Base-by-base conservation (phyloP, 2,113 vertebrate species). In the Corythornis vintsioides region DNA sequence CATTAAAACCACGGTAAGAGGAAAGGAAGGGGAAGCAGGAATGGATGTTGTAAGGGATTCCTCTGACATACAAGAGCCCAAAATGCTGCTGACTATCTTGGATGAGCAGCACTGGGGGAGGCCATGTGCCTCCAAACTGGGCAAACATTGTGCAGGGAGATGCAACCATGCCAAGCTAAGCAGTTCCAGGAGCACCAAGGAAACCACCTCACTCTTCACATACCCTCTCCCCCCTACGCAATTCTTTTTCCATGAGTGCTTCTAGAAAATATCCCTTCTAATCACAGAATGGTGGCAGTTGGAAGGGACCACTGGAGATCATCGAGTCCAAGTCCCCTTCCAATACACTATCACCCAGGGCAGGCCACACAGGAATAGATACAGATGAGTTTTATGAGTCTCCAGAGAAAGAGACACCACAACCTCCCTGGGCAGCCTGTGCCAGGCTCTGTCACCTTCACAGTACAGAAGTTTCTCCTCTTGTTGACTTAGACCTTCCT, bases 1-100 rank as follows among this genome's bases (percentile, higher is more conserved):
- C 33, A 77, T 38, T 81, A 67, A 77, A 70, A 66, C 17, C 19
- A 40, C 0, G 1, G 26, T 45, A 21, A 47, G 61, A 81, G 83
- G 33, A 55, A 64, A 70, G 1, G 2, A 48, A 52, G 60, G 26
- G 24, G 48, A 52, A 83, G 64, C 14, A 66, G 40, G 47, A 83
- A 69, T 33, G 52, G 28, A 21, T 56, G 74, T 35, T 7, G 7
- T 20, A 57, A 83, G 66, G 56, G 61, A 86, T 87, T 64, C 77
- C 66, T 52, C 56, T 35, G 45, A 47, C 33, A 53, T 13, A 29
- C 11, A 71, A 56, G 61, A 86, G 45, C 65, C 14, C 56, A 74
- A 72, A 82, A 53, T 3, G 10, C 26, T 56, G 15, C 33, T 77
- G 33, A 20, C 38, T 35, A 13, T 13, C 25, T 31, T 0, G 0